Evolutionary conservation across 1,140 invertebrate genomes (phyloP), one percentile per base, ranked within the genome.

Genomic region (Drosophila carrolli): DNA sequence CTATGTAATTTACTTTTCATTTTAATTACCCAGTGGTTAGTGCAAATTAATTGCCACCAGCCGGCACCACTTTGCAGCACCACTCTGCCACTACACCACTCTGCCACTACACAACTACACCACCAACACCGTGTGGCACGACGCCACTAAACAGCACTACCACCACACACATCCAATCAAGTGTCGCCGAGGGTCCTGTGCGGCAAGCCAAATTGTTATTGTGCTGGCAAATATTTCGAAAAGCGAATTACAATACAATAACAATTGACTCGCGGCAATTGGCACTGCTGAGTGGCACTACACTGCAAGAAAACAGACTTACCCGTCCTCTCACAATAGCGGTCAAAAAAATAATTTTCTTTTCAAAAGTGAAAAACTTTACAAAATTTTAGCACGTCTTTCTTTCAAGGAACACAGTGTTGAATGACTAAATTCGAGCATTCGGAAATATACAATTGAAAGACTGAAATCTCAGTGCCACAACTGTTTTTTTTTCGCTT

Each of bases 1-100:
- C 44, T 48, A 53, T 82, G 79, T 88, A 83, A 88, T 88, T 88
- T 88, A 88, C 83, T 88, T 88, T 88, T 71, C 76, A 88, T 88
- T 88, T 88, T 88, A 88, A 88, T 88, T 88, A 82, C 79, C 75
- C 76, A 88, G 76, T 80, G 79, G 83, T 80, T 88, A 80, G 76
- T 77, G 80, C 55, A 82, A 82, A 88, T 88, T 88, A 88, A 88
- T 82, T 86, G 82, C 82, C 82, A 59, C 16, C 56, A 16, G 10
- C 51, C 44, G 29, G 8, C 11, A 58, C 11, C 65, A 46, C 50
- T 51, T n/a, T 16, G 29, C 50, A 50, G 48, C 48, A 35, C 27
- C 27, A 32, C 19, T 7, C 16, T 23, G 13, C 9, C n/a, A 23
- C 23, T 23, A 23, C 23, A 23, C 23, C 23, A 23, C 2, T 23